A percentile compares a stretch with the other conserved stretches of the same genome.
Conservation (phyloP, 2,888 invertebrate species). For the Pyrgus malvae region DNA sequence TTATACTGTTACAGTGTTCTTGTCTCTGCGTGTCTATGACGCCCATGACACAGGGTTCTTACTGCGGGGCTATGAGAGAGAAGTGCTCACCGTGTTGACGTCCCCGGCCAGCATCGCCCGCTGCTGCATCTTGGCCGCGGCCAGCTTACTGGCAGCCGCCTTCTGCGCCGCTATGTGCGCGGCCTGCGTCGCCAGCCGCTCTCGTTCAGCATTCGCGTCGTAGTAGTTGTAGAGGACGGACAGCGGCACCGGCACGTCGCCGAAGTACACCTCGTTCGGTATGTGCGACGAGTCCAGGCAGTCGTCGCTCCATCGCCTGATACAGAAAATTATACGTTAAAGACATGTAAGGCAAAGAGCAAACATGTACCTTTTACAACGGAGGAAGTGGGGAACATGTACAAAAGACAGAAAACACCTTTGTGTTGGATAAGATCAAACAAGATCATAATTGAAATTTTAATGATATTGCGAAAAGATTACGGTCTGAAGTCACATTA, state of each 20-base stretch:
- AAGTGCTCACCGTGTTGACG: slow-evolving; percentile 37
- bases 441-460: no score
- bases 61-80: no score
- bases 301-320: slow-evolving; percentile 79
- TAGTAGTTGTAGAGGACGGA: slow-evolving; percentile 76
- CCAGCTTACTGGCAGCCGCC: slow-evolving; percentile 68
- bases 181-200: slow-evolving; percentile 65
- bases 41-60: no score
- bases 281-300: slow-evolving; percentile 77
- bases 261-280: slow-evolving; percentile 79
- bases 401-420: no score
- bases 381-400: no score
- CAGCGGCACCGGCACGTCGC: slow-evolving; percentile 73
- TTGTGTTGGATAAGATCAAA: no score
- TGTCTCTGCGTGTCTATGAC: no score
- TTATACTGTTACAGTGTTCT: no score
- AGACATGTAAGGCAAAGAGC: no score
- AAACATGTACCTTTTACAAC: neutral
- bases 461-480: no score
- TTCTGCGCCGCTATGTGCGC: slow-evolving; percentile 76
- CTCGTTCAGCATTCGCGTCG: slow-evolving; percentile 76
- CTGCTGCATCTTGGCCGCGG: slow-evolving; percentile 59
- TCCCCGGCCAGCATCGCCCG: slow-evolving; percentile 47
- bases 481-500: no score
- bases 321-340: no score